phyloP scores from a whole-genome alignment of 2,888 invertebrate species.

The Meandrusa payeni region DNA sequence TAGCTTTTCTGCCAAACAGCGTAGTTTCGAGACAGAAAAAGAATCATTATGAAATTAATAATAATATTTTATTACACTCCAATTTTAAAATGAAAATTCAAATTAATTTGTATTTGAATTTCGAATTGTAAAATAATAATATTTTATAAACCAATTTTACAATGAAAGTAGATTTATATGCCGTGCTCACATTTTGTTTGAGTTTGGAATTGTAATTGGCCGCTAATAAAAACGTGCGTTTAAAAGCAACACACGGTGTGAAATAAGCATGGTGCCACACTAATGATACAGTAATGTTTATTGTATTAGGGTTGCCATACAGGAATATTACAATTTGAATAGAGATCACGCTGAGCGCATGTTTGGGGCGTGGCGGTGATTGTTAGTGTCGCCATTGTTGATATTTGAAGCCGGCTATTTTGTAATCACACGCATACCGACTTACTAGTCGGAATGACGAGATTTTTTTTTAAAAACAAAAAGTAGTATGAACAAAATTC shows the following conservation, averaged over 20 bases:
- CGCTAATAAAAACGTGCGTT: conserved; percentile 33
- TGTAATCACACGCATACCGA: conserved; percentile 56
- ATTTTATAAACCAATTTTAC: too few species aligned
- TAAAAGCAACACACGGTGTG: conserved; percentile 51
- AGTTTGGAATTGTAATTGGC: conserved; percentile 32
- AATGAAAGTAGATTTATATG: too few species aligned
- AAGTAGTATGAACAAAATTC: too few species aligned
- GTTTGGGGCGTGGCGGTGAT: conserved; percentile 74
- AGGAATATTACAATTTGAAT: conserved; percentile 73
- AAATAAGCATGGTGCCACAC: conserved; percentile 64
- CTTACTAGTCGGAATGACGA: conserved; percentile 6
- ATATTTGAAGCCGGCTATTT: conserved; percentile 60
- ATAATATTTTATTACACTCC: too few species aligned
- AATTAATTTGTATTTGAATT: too few species aligned
- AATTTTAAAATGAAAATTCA: too few species aligned
- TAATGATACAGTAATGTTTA: conserved; percentile 77
- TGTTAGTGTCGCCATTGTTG: conserved; percentile 66
- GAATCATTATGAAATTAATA: too few species aligned
- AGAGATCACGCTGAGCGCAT: conserved; percentile 70
- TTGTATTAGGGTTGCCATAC: conserved; percentile 75
- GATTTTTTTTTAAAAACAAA: too few species aligned
- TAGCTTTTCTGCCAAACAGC: too few species aligned
- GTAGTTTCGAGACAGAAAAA: too few species aligned
- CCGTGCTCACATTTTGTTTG: not conserved
- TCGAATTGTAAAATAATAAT: too few species aligned